Conservation (phyloP, 2,113 vertebrate genomes). For the Leucosticte australis region DNA sequence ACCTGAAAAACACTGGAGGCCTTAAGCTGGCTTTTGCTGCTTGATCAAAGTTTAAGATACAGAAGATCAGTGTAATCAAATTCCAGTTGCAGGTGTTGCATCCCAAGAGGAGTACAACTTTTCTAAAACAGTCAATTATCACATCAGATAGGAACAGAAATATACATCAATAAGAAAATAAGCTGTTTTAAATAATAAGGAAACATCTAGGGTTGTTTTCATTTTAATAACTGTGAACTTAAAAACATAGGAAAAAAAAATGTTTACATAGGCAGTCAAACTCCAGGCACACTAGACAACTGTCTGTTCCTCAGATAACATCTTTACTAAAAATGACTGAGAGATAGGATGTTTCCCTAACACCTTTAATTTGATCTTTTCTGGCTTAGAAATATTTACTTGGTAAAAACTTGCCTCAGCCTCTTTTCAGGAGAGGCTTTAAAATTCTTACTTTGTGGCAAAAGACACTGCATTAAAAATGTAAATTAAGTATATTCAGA, state of each 20-base stretch:
- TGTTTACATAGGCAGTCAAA: neutral
- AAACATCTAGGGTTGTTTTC: neutral
- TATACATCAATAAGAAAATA: neutral
- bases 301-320: neutral
- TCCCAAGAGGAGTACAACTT: neutral
- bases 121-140: neutral
- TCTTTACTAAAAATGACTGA: conserved; percentile 12
- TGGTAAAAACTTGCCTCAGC: neutral
- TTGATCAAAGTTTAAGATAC: neutral
- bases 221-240: neutral
- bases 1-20: neutral
- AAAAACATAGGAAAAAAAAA: neutral
- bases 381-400: conserved; percentile 14
- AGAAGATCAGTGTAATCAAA: neutral
- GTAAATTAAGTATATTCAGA: conserved; percentile 71
- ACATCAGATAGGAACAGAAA: neutral
- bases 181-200: neutral
- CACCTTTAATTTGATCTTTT: conserved; percentile 12
- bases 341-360: neutral
- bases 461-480: conserved; percentile 53
- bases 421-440: neutral
- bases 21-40: neutral
- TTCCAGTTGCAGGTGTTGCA: neutral
- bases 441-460: conserved; percentile 46
- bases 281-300: neutral